A percentile compares a stretch with the other conserved stretches of the same genome.
phyloP scores from a whole-genome alignment of 2,888 invertebrate species.

The Volucella zonaria region DNA sequence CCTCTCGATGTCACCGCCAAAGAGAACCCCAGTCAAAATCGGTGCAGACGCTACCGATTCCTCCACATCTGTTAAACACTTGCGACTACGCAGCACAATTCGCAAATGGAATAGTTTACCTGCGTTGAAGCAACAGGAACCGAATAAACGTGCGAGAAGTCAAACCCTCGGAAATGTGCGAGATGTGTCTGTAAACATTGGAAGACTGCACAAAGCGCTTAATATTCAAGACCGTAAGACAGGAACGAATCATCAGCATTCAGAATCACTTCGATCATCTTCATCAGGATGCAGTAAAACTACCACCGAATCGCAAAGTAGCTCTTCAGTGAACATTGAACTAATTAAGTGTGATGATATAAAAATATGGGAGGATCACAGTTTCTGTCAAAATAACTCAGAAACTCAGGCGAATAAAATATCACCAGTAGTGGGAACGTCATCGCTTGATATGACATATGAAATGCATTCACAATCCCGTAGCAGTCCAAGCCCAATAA shows the following conservation, averaged over 20 bases:
- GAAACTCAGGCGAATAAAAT: conserved; percentile 58
- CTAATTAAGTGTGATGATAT: conserved; percentile 82
- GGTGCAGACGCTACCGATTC: conserved; percentile 19
- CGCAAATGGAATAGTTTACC: conserved; percentile 76
- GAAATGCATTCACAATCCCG: conserved; percentile 58
- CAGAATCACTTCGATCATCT: conserved; percentile 62
- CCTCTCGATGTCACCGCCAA: conserved; percentile 81
- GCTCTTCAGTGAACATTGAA: conserved; percentile 75
- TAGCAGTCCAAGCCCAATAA: conserved; percentile 77
- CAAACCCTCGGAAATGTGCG: conserved; percentile 45
- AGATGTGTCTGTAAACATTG: conserved; percentile 66
- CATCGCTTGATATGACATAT: conserved; percentile 41
- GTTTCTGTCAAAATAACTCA: conserved; percentile 61
- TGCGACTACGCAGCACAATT: conserved; percentile 59
- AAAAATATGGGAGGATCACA: conserved; percentile 82
- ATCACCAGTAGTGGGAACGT: conserved; percentile 48
- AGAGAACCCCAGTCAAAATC: conserved; percentile 59
- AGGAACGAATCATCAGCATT: conserved; percentile 11
- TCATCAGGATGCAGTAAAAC: conserved; percentile 73
- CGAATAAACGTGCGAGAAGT: conserved; percentile 56
- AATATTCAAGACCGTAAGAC: conserved; percentile 50
- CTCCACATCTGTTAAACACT: not conserved
- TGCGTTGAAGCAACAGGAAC: conserved; percentile 63
- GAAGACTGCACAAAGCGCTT: conserved; percentile 58
- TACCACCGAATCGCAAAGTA: conserved; percentile 51